Evolutionary conservation across 1,140 invertebrate species (phyloP), one percentile per base, ranked within the genome.

Genomic region (Stegodyphus mimosarum): DNA sequence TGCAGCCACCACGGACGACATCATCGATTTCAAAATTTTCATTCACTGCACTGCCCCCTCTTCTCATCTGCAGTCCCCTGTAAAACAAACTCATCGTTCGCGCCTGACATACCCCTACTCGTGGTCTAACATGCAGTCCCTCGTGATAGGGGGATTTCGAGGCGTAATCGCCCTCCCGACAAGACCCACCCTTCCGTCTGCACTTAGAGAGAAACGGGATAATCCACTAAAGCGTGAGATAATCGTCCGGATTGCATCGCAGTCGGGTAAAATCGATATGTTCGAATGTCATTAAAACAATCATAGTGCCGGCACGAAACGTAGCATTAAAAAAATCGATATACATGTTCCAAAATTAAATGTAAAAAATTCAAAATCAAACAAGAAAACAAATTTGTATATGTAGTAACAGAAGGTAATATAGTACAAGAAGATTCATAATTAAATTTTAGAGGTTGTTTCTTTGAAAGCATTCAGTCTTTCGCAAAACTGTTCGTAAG

Each of bases 21-120:
- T 60, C 79, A 83, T 83, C 70, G 79, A 83, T 83, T 83, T 66
- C 60, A 83, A 83, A 83, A 83, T 83, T 71, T 80, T 72, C 76
- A 64, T 53, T 17, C 52, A 6, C 51, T 17, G 17, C 53, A 33
- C 13, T 52, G 18, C 48, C 74, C 18, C 33, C 7, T 60, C 17
- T 55, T 11, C 11, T 55, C 55, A 9, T 50, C 64, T 15, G 17
- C 33, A 33, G 33, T 33, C 3, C 33, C 33, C 33, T 33, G 33
- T 33, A 33, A 33, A 79, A 70, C 77, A 79, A 79, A 71, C 77
- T 79, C 66, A 79, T 79, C 77, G 72, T 71, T 71, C 49, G 9
- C 55, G 55, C 33, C 33, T 33, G 33, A 71, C 78, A 80, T 71
- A 64, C 78, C 69, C 78, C 78, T 51, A 50, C 63, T 52, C 64